Base-by-base conservation (phyloP, 2,888 invertebrate species). In the Capitulum mitella region DNA sequence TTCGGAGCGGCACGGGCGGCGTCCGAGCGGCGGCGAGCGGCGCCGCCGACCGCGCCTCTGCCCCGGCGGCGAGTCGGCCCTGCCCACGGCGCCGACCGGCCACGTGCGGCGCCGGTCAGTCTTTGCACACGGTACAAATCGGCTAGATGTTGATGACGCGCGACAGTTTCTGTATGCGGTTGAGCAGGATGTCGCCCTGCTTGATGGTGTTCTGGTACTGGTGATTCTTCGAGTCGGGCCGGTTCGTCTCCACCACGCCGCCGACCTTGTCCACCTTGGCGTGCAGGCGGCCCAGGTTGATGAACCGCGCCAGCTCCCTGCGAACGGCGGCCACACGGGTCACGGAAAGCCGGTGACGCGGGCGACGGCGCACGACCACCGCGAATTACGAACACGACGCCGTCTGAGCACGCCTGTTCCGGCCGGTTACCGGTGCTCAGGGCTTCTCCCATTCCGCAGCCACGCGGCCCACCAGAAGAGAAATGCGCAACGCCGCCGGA, bases 161-260 rank as follows among this genome's bases (percentile, higher is more conserved):
- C 83, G 98, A 98, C 80, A 99, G 89, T 87, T 99, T 99, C 88
- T 99, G 99, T 83, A 99, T 95, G 84, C 99, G 91, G 87, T 98
- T 99, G 81, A 99, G 90, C 19, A 99, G 89, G 80, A 98, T 89
- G 87, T 99, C 99, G 14, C 99, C 99, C 86, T 99, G 98, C 85
- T 98, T 98, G 82, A 98, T 97, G 83, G 97, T 97, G 1, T 96
- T 93, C 88, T 99, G 98, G 88, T 99, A 99, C 84, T 92, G 91
- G 88, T 91, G 92, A 85, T 95, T 95, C 86, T 95, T 95, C 85
- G 91, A 92, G 86, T 96, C 95, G 0, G 94, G 94, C 77, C 94
- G 89, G 86, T 93, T 95, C 26, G 99, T 99, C 87, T 98, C 98
- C 14, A 99, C 98, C 84, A 98, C 87, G 37, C 88, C 88, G 78